Percentiles rank a stretch among this genome's conserved stretches.
Evolutionary conservation across 2,113 vertebrate genomes (phyloP).

Genomic region (human): GRCh38 chr4:11413001-11413500

Average conservation of each 20-base stretch:
- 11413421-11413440: background rate
- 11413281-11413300: background rate
- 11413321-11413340: background rate
- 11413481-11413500: background rate
- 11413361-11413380: background rate
- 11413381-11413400: background rate
- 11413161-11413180: background rate
- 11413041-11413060: background rate
- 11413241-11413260: background rate
- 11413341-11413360: background rate
- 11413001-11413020: too few relatives aligned
- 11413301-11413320: background rate
- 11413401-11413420: background rate
- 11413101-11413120: background rate
- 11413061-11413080: background rate
- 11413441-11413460: background rate
- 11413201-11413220: background rate
- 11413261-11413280: background rate
- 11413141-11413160: background rate
- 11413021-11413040: background rate
- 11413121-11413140: background rate
- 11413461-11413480: background rate
- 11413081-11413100: background rate
- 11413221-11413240: background rate
- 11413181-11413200: background rate